Percentiles rank a stretch among this genome's conserved stretches.
These are phyloP conservation scores for Coelopa pilipes DNA, from an alignment of 2,888 invertebrate species.

Conservation along the genomic window DNA sequence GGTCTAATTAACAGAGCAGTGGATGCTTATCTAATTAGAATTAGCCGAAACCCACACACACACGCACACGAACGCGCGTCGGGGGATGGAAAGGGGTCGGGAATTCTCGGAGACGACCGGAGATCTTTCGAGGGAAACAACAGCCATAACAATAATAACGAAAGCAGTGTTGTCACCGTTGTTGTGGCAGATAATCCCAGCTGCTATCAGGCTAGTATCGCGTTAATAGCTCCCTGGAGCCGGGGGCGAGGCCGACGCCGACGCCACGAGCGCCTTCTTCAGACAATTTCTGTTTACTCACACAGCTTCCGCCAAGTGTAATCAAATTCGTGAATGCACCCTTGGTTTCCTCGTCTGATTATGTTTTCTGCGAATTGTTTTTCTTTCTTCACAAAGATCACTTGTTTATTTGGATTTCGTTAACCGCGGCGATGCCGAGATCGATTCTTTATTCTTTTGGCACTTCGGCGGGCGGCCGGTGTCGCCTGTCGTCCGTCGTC, in stretches of 20 bases:
- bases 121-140: background rate
- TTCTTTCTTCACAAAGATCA: background rate
- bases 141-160: background rate
- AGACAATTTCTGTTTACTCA: no score
- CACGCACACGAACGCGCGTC: background rate
- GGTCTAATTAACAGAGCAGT: background rate
- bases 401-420: background rate
- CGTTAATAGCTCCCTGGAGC: background rate
- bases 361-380: background rate
- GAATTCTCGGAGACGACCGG: background rate
- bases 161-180: background rate
- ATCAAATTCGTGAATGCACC: no score
- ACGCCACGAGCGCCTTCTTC: background rate
- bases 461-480: no score
- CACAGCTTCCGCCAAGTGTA: no score
- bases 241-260: background rate
- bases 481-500: no score
- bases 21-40: conserved; percentile 24
- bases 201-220: background rate
- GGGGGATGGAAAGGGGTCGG: background rate
- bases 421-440: background rate
- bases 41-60: conserved; percentile 6
- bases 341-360: no score
- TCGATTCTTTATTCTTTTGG: no score
- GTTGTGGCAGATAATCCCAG: background rate